Evolutionary conservation across 2,797 vertebrate genomes (phyloP), one percentile per base, ranked within the genome.

Genomic region (Hybognathus amarus): DNA sequence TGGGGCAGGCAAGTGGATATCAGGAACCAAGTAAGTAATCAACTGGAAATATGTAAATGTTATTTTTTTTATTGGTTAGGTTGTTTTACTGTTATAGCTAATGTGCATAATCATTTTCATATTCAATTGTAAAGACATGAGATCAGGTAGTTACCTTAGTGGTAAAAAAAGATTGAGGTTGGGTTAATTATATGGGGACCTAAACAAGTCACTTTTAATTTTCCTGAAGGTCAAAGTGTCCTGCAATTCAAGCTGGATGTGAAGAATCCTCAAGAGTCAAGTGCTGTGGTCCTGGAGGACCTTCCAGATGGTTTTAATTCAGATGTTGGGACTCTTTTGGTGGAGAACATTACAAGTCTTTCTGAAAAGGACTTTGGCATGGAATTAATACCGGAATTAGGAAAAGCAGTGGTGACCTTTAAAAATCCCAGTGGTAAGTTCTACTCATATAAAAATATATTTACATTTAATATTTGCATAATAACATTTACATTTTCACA

Each of bases 301-400:
- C 6, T 94, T 2, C 2, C 79, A 0, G 86, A 91, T 38, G 1
- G 4, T 47, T 15, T 85, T 54, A 7, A 68, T 36, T 50, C 4
- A 54, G 91, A 94, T 0, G 3, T 91, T 67, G 85, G 94, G 77
- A 20, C 12, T 11, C 83, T 94, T 87, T 83, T 94, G 83, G 91
- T 95, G 89, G 92, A 93, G 79, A 90, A 69, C 77, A 2, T 94
- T 38, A 81, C n/a, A 0, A 12, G 83, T 2, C 0, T 87, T 75
- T 77, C 88, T 0, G 92, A 92, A 13, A 79, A 50, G 9, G 0
- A 70, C 63, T 92, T 81, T 87, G 76, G 47, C 20, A 45, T 94
- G 88, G 94, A 94, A 89, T 56, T 89, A 13, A 91, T 95, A 83
- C 63, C 64, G 71, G 92, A 93, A 80, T 83, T 42, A 8, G 79